phyloP scores from a whole-genome alignment of 2,113 vertebrate species.

The Corythornis madagascariensis region DNA sequence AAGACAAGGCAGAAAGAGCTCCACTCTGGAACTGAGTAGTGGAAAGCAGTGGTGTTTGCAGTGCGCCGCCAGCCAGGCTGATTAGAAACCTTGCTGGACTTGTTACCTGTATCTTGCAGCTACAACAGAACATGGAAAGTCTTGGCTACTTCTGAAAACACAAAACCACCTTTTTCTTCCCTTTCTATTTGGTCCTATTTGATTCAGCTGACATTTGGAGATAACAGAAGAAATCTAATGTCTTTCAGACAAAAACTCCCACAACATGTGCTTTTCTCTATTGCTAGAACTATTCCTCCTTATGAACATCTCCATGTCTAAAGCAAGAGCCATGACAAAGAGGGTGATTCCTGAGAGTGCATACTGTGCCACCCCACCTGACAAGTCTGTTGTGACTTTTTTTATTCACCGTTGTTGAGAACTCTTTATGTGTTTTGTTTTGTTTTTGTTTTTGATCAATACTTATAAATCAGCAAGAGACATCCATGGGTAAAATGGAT shows the following conservation, averaged over 20 bases:
- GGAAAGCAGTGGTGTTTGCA: not conserved
- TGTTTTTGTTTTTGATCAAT: not conserved
- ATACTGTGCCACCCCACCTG: accelerated
- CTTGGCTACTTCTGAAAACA: not conserved
- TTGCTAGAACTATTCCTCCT: not conserved
- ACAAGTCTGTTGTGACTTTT: not conserved
- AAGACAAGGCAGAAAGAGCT: not conserved
- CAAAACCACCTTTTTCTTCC: not conserved
- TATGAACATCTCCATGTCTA: not conserved
- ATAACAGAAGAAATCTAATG: not conserved
- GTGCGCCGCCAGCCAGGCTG: not conserved
- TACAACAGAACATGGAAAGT: not conserved
- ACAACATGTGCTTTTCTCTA: accelerated
- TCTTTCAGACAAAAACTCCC: not conserved
- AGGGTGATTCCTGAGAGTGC: not conserved
- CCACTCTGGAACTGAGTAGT: not conserved
- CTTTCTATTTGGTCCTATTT: not conserved
- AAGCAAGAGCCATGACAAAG: not conserved
- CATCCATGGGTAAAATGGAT: not conserved
- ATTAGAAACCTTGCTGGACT: not conserved
- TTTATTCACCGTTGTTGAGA: not conserved
- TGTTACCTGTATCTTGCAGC: not conserved
- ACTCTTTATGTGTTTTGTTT: not conserved
- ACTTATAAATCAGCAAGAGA: not conserved
- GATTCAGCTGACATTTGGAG: not conserved